Conservation (phyloP, 2,888 invertebrate genomes). For the Argynnis bischoffii region DNA sequence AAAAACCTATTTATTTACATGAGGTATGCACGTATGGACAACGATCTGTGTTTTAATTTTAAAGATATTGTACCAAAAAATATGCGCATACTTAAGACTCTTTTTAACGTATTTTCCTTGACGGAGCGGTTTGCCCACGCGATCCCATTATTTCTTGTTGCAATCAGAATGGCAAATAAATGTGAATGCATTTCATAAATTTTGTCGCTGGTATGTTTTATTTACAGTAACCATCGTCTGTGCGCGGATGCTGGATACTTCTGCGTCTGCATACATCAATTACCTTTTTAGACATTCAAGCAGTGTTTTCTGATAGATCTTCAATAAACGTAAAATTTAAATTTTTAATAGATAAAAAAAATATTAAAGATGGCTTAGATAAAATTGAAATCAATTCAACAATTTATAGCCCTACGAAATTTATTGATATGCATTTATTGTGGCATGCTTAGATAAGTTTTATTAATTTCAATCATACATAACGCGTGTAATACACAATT, state of each 20-base stretch:
- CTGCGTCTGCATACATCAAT: not conserved
- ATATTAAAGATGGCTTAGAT: too few relatives aligned
- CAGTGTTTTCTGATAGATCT: too few relatives aligned
- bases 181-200: slow-evolving; percentile 37
- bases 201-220: slow-evolving; percentile 28
- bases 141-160: slow-evolving; percentile 36
- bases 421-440: too few relatives aligned
- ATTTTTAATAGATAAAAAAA: too few relatives aligned
- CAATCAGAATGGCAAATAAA: slow-evolving; percentile 40
- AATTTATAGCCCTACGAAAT: too few relatives aligned
- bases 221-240: slow-evolving; percentile 25
- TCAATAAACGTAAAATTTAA: too few relatives aligned
- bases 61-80: slow-evolving; percentile 19
- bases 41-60: slow-evolving; percentile 21
- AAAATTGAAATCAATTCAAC: not conserved
- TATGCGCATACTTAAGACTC: slow-evolving; percentile 21
- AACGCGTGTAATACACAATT: too few relatives aligned
- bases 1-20: not conserved
- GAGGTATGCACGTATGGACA: slow-evolving; percentile 12
- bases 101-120: slow-evolving; percentile 36
- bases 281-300: too few relatives aligned
- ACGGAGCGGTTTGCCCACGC: slow-evolving; percentile 45
- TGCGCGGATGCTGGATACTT: not conserved
- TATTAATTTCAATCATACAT: too few relatives aligned
- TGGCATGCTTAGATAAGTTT: too few relatives aligned